phyloP scores from a whole-genome alignment of 1,140 invertebrate genomes.

The Ladona fulva region DNA sequence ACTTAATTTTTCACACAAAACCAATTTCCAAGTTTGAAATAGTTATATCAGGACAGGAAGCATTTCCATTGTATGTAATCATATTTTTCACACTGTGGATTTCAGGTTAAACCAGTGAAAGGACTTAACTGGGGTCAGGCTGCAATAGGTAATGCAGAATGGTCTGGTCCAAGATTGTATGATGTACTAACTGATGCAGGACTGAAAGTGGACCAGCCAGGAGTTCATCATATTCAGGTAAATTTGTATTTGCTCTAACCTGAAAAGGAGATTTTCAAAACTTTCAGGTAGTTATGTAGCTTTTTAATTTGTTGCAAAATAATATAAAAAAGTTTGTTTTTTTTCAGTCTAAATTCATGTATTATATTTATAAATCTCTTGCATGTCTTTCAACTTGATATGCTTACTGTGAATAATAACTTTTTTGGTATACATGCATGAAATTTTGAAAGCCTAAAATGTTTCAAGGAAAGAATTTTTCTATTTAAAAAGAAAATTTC shows the following conservation, averaged over 20 bases:
- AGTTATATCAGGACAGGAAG: too few species aligned
- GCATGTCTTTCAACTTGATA: too few species aligned
- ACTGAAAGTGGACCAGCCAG: constrained; percentile 48
- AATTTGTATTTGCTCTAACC: constrained; percentile 20
- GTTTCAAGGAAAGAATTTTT: too few species aligned
- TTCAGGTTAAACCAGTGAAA: constrained; percentile 64
- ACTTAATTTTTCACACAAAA: too few species aligned
- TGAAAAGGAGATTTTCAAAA: neutral
- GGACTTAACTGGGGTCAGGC: constrained; percentile 84
- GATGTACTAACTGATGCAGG: constrained; percentile 63
- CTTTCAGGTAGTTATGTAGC: constrained; percentile 7
- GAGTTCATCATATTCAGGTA: constrained; percentile 63
- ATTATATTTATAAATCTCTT: too few species aligned
- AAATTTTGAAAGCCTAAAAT: too few species aligned
- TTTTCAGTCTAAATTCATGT: constrained; percentile 12
- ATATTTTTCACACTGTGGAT: neutral
- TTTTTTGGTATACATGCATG: too few species aligned
- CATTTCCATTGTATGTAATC: too few species aligned
- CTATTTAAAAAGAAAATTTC: too few species aligned
- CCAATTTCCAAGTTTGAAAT: too few species aligned
- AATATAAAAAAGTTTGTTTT: too few species aligned
- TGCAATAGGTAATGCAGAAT: constrained; percentile 89
- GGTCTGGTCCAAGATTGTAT: constrained; percentile 72
- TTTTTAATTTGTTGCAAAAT: constrained; percentile 2
- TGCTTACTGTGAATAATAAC: too few species aligned